These are phyloP conservation scores for Sebastes itinus DNA, from an alignment of 2,797 vertebrate species.

Conservation along the genomic window DNA sequence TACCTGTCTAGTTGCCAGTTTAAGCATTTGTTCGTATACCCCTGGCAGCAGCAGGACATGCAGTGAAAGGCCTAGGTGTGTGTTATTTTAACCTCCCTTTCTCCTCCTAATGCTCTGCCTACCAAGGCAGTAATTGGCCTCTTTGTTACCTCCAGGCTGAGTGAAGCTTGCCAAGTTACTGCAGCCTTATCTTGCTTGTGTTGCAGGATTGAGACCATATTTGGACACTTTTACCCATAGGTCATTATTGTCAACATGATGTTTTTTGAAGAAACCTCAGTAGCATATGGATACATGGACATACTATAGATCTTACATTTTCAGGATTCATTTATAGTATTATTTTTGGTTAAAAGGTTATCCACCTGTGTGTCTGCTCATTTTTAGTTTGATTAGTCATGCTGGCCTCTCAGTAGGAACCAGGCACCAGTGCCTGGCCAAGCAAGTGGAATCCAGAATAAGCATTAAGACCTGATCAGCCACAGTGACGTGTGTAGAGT, in stretches of 20 bases:
- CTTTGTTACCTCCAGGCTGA: conserved; percentile 18
- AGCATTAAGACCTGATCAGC: conserved; percentile 74
- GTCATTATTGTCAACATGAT: not conserved
- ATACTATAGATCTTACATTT: not conserved
- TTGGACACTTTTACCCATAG: not conserved
- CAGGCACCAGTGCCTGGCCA: conserved; percentile 29
- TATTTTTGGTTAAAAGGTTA: not conserved
- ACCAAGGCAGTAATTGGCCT: conserved; percentile 27
- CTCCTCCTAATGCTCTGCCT: conserved; percentile 5
- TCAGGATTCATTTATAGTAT: not conserved
- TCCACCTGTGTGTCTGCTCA: not conserved
- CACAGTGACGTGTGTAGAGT: conserved; percentile 52
- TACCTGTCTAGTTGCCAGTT: conserved; percentile 9
- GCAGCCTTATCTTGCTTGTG: not conserved
- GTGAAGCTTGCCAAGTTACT: conserved; percentile 13
- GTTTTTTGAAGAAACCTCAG: not conserved
- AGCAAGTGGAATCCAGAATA: conserved; percentile 65
- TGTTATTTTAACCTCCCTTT: conserved; percentile 51
- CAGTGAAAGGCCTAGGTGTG: conserved; percentile 11
- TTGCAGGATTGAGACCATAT: not conserved
- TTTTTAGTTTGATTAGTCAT: not conserved
- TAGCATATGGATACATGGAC: not conserved
- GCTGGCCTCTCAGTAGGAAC: conserved; percentile 14
- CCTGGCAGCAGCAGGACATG: not conserved
- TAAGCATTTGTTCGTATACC: conserved; percentile 11